phyloP scores from a whole-genome alignment of 2,113 vertebrate species.

The Lethenteron camtschaticum region DNA sequence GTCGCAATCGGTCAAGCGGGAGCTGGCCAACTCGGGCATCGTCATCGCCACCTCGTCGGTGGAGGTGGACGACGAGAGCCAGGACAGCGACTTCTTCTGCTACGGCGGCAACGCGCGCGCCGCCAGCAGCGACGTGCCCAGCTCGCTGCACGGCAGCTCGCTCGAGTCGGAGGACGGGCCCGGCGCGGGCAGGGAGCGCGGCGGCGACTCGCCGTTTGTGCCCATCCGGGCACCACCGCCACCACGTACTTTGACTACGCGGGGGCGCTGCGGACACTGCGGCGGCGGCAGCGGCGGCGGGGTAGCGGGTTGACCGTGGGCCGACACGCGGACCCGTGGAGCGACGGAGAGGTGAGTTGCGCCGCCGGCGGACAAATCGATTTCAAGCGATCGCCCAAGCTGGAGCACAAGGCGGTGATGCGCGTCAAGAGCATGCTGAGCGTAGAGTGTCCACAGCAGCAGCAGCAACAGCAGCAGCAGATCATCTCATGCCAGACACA shows the following conservation, averaged over 20 bases:
- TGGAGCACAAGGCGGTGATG: conserved; percentile 41
- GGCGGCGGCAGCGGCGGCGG: conserved; percentile 10
- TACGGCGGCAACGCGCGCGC: conserved; percentile 16
- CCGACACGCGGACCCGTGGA: too few species aligned
- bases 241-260: conserved; percentile 17
- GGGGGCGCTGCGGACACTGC: conserved; percentile 15
- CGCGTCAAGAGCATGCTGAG: conserved; percentile 39
- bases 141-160: conserved; percentile 18
- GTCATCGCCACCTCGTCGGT: conserved; percentile 17
- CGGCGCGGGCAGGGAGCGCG: conserved; percentile 7
- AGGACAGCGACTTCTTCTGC: conserved; percentile 10
- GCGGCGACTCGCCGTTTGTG: conserved; percentile 21
- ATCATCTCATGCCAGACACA: conserved; percentile 14
- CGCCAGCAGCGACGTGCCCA: conserved; percentile 18
- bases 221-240: conserved; percentile 11
- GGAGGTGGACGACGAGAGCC: conserved; percentile 20
- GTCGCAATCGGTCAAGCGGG: too few species aligned
- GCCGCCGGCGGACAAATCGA: conserved; percentile 20
- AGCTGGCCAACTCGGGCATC: conserved; percentile 14
- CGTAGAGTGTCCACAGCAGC: conserved; percentile 24
- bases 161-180: conserved; percentile 21
- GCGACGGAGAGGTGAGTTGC: too few species aligned
- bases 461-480: conserved; percentile 21
- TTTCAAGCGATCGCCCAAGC: conserved; percentile 39
- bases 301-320: too few species aligned